phyloP scores from a whole-genome alignment of 2,888 invertebrate genomes.

The Apamea epomidion region DNA sequence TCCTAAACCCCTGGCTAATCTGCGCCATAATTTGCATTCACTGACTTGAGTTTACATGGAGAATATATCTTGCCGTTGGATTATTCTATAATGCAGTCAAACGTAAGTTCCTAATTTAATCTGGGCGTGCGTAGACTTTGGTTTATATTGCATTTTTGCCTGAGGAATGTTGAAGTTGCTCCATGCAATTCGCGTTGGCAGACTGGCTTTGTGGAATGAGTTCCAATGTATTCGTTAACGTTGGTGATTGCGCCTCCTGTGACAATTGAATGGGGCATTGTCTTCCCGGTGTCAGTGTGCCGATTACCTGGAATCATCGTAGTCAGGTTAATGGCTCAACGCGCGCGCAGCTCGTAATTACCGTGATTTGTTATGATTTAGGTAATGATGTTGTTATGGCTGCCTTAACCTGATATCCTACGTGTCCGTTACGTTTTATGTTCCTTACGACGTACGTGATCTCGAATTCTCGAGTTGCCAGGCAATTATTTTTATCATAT shows the following conservation, averaged over 20 bases:
- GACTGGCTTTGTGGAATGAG: constrained; percentile 58
- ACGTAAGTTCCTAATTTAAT: constrained; percentile 28
- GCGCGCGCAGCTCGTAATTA: constrained; percentile 69
- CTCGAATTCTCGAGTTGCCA: constrained; percentile 39
- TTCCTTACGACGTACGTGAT: constrained; percentile 57
- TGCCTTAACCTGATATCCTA: constrained; percentile 49
- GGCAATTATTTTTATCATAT: constrained; percentile 41
- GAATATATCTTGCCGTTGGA: constrained; percentile 27
- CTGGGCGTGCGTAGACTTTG: constrained; percentile 21
- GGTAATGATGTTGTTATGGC: constrained; percentile 69
- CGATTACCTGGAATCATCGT: constrained; percentile 67
- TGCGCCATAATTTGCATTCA: constrained; percentile 28
- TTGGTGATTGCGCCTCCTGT: constrained; percentile 62
- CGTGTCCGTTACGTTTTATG: constrained; percentile 67
- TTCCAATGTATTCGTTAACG: constrained; percentile 61
- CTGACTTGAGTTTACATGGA: constrained; percentile 20
- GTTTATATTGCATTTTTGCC: constrained; percentile 36
- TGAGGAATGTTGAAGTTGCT: constrained; percentile 52
- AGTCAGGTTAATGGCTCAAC: constrained; percentile 66
- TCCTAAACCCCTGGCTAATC: constrained; percentile 41
- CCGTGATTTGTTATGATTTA: constrained; percentile 75
- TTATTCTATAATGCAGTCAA: constrained; percentile 46
- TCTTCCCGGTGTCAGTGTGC: constrained; percentile 68
- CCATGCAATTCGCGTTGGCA: constrained; percentile 52
- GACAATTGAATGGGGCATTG: constrained; percentile 76